phyloP scores from a whole-genome alignment of 1,140 invertebrate species.

The Lepidotrigona ventralis region DNA sequence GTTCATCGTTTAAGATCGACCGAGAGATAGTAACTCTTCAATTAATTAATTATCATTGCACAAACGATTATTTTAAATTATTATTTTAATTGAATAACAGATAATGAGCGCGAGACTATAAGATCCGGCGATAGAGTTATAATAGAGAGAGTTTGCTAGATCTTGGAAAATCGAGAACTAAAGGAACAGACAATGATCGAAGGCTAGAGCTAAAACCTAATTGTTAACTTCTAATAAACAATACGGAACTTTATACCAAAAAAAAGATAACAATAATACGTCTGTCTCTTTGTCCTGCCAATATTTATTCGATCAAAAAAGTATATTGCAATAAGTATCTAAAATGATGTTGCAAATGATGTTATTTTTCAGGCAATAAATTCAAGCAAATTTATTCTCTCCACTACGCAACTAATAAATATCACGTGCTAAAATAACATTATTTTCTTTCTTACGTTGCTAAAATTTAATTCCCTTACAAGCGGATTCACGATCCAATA shows the following conservation, averaged over 20 bases:
- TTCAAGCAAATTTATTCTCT: too few relatives aligned
- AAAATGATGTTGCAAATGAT: too few relatives aligned
- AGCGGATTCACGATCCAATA: too few relatives aligned
- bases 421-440: too few relatives aligned
- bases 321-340: too few relatives aligned
- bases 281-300: too few relatives aligned
- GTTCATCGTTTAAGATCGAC: neutral
- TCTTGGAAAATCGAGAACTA: neutral
- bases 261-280: too few relatives aligned
- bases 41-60: neutral
- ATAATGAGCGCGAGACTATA: neutral
- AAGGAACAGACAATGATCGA: neutral
- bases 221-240: neutral
- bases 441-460: too few relatives aligned
- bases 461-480: too few relatives aligned
- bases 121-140: neutral
- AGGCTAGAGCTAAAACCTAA: neutral
- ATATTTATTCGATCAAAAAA: too few relatives aligned
- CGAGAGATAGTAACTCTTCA: neutral
- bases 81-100: neutral
- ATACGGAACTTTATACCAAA: neutral
- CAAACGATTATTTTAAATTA: neutral
- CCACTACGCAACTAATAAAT: too few relatives aligned
- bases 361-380: too few relatives aligned
- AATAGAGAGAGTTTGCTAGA: neutral